These are phyloP conservation scores for Danionella cerebrum DNA, from an alignment of 2,113 vertebrate genomes.

Conservation along the genomic window DNA sequence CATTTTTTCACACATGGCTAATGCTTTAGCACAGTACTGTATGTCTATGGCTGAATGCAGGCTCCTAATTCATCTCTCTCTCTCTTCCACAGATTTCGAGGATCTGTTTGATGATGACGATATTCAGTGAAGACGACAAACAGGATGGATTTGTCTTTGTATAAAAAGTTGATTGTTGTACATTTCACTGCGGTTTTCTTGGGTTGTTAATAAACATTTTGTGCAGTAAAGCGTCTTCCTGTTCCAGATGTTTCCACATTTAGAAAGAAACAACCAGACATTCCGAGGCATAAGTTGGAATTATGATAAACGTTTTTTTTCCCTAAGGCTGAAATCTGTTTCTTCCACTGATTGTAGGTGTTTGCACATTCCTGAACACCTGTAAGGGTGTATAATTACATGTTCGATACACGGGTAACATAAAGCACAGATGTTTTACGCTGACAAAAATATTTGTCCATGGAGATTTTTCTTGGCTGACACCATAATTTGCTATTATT, in stretches of 20 bases:
- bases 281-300: conserved; percentile 56
- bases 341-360: conserved; percentile 57
- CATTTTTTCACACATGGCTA: no score
- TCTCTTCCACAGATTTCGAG: conserved; percentile 71
- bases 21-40: no score
- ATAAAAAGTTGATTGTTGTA: not conserved
- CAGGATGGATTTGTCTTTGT: not conserved
- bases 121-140: conserved; percentile 62
- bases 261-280: conserved; percentile 45
- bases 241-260: conserved; percentile 53
- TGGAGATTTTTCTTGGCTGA: not conserved
- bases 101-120: conserved; percentile 86
- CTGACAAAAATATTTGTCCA: not conserved
- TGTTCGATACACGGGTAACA: conserved; percentile 42
- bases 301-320: conserved; percentile 55
- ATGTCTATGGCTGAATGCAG: no score
- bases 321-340: conserved; percentile 61
- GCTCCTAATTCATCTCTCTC: no score
- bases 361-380: conserved; percentile 54
- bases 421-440: conserved; percentile 38
- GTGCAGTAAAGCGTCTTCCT: conserved; percentile 18
- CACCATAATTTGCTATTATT: not conserved
- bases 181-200: not conserved
- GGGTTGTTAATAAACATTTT: conserved; percentile 62
- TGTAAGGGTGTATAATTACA: conserved; percentile 66